Conservation (phyloP, 2,113 vertebrate genomes). For the Salminus brasiliensis region DNA sequence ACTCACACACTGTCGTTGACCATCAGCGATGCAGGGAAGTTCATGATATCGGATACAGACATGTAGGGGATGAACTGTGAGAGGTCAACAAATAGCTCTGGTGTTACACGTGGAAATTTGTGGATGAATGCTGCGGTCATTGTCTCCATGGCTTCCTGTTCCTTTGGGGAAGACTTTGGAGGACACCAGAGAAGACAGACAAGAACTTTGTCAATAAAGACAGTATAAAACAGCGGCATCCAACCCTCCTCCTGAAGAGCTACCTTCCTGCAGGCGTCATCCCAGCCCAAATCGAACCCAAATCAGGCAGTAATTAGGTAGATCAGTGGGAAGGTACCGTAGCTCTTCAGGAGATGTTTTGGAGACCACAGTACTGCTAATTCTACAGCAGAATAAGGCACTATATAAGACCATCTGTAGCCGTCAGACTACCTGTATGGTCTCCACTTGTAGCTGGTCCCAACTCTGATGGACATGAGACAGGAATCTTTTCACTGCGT, state of each 20-base stretch:
- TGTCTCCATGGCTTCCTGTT: conserved; percentile 82
- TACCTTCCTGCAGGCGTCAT: too few relatives aligned
- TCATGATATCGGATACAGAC: conserved; percentile 87
- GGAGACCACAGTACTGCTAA: background rate
- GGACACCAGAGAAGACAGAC: conserved; percentile 6
- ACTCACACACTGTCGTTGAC: conserved; percentile 89
- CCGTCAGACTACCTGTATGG: conserved; percentile 66
- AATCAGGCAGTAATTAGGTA: too few relatives aligned
- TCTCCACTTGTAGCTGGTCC: conserved; percentile 79
- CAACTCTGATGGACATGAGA: conserved; percentile 84
- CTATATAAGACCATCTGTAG: background rate
- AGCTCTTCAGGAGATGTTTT: too few relatives aligned
- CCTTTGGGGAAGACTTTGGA: conserved; percentile 76
- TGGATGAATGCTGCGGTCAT: conserved; percentile 86
- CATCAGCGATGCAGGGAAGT: conserved; percentile 83
- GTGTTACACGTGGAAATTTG: conserved; percentile 82
- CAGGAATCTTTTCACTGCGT: conserved; percentile 82
- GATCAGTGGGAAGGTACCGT: too few relatives aligned
- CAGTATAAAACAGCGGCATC: too few relatives aligned
- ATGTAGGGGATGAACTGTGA: conserved; percentile 89
- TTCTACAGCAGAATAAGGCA: background rate
- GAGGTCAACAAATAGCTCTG: conserved; percentile 87
- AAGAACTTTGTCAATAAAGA: background rate
- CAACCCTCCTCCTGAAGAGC: too few relatives aligned
- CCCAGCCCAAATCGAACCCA: too few relatives aligned